Evolutionary conservation across 2,113 vertebrate species (phyloP), one percentile per base, ranked within the genome.

Genomic region (Gambusia holbrooki): DNA sequence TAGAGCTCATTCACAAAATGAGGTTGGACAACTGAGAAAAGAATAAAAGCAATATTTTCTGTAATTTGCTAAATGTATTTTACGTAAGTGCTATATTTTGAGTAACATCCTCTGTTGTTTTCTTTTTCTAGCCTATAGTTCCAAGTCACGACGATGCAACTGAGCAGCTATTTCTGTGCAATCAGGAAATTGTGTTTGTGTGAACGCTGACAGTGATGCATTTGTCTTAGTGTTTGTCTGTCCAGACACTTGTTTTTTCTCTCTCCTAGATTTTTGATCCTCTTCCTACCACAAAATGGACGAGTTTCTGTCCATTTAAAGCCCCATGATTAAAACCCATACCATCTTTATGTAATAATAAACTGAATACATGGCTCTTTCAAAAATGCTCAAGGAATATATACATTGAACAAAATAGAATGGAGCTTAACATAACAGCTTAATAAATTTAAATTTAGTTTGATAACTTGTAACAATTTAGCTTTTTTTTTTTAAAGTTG

Each of bases 81-180:
- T 29, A 32, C 22, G 48, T 69, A 45, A 74, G 40, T 66, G 15
- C 69, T 9, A 3, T 40, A 37, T 11, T 37, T 10, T 37, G 35
- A 37, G 35, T 37, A 11, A 37, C 35, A 37, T 37, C 35, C 35
- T 37, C 35, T 37, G 10, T 12, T 37, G 35, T 37, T 37, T 37
- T 37, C 35, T 37, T 2, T 37, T 30, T 37, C 9, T 37, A 4
- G 28, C 35, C 40, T 69, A n/a, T 28, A 15, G 15, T 74, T 73
- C 63, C 66, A 72, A 62, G 77, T 48, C 70, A 80, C 77, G 74
- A 86, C 40, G 66, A 74, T 72, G 60, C 74, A 58, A 61, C 72
- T 11, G 65, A 76, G 79, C 60, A 5, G 27, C 54, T 54, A 30
- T 68, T 25, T 1, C 51, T 73, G 27, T 1, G 45, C 64, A 58